phyloP scores from a whole-genome alignment of 1,140 invertebrate genomes.

The Brachionus plicatilis region DNA sequence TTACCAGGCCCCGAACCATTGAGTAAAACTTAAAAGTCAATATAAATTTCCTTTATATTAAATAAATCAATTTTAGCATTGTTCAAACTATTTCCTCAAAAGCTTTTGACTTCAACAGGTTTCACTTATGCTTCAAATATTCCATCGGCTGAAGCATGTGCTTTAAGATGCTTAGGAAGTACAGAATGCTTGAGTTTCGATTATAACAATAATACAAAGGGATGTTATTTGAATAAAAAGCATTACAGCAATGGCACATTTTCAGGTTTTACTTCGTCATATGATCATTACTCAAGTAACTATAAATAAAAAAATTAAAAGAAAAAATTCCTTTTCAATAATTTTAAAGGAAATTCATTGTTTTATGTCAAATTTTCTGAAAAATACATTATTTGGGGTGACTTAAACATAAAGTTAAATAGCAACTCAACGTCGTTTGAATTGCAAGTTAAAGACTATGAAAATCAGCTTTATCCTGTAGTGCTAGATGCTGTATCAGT shows the following conservation, averaged over 20 bases:
- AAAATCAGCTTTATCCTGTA: not conserved
- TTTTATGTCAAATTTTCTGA: not conserved
- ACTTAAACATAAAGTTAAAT: not conserved
- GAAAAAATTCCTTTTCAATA: not conserved
- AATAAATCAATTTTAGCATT: not conserved
- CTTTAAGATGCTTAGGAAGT: not conserved
- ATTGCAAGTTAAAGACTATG: not conserved
- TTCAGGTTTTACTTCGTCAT: not conserved
- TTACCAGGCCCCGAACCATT: slow-evolving; percentile 1
- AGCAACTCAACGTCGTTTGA: not conserved
- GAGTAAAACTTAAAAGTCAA: not conserved
- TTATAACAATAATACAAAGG: not conserved
- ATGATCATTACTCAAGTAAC: slow-evolving; percentile 22
- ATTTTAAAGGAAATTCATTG: slow-evolving; percentile 7
- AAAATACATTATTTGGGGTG: not conserved
- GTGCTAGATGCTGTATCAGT: not conserved
- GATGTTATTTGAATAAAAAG: slow-evolving; percentile 30
- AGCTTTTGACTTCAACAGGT: not conserved
- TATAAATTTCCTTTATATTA: not conserved
- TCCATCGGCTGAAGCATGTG: not conserved
- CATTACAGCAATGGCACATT: slow-evolving; percentile 18
- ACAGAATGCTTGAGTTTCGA: slow-evolving; percentile 28
- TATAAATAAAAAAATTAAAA: not conserved
- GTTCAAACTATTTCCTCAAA: slow-evolving; percentile 1
- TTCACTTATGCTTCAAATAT: slow-evolving; percentile 2